Conservation (phyloP, 1,140 invertebrate species). For the Drosophila guanche region DNA sequence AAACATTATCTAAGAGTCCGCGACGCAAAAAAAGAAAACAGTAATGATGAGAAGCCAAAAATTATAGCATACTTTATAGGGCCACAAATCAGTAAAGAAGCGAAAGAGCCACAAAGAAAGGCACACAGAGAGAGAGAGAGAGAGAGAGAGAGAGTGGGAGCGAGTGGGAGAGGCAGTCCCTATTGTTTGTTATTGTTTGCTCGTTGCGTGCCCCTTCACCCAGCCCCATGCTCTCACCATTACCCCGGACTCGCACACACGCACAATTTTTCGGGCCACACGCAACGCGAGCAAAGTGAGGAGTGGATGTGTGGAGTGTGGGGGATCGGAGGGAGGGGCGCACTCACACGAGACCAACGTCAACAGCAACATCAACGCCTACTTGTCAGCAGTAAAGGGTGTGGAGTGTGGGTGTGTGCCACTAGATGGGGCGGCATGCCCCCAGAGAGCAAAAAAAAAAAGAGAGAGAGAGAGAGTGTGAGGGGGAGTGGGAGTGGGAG, state of each 20-base stretch:
- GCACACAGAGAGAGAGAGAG: neutral
- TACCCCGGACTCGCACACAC: slow-evolving; percentile 20
- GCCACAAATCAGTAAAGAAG: slow-evolving; percentile 24
- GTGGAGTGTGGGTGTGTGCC: slow-evolving; percentile 28
- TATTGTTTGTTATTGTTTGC: slow-evolving; percentile 61
- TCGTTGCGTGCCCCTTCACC: slow-evolving; percentile 41
- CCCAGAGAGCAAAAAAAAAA: neutral
- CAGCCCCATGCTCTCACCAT: neutral
- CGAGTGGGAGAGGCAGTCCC: slow-evolving; percentile 38
- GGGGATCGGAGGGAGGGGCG: neutral
- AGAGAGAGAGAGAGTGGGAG: slow-evolving; percentile 5
- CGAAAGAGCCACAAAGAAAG: slow-evolving; percentile 5
- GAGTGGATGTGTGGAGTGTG: slow-evolving; percentile 11
- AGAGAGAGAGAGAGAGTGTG: too few relatives aligned
- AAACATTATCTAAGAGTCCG: too few relatives aligned
- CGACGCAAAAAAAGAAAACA: too few relatives aligned
- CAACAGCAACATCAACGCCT: slow-evolving; percentile 62
- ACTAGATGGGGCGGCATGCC: neutral
- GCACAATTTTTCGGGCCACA: slow-evolving; percentile 33
- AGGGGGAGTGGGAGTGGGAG: too few relatives aligned
- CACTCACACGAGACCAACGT: slow-evolving; percentile 60
- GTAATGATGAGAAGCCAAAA: slow-evolving; percentile 5
- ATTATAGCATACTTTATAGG: slow-evolving; percentile 17
- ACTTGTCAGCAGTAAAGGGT: slow-evolving; percentile 50
- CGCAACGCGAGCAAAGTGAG: slow-evolving; percentile 28